A percentile compares a stretch with the other conserved stretches of the same genome.
Evolutionary conservation across 2,888 invertebrate genomes (phyloP).

Genomic region (Parnassius smintheus): DNA sequence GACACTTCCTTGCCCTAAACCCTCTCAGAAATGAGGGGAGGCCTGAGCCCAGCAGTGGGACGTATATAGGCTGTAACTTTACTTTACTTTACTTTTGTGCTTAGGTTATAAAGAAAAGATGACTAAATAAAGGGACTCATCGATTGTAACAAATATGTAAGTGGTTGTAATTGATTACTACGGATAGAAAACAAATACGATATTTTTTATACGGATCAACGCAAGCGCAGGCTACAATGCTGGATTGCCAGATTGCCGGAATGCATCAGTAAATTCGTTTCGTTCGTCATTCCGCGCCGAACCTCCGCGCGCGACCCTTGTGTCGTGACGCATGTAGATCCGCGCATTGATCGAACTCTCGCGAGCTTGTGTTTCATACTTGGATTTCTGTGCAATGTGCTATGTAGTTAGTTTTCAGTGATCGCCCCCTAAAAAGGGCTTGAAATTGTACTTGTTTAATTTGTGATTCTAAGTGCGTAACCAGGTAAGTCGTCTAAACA

Average conservation of each 20-base stretch:
- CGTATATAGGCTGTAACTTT: too few species aligned
- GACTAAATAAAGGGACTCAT: neutral
- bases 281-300: conserved; percentile 64
- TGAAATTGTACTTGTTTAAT: conserved; percentile 43
- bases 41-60: too few species aligned
- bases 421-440: conserved; percentile 57
- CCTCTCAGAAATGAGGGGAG: too few species aligned
- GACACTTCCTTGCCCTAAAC: too few species aligned
- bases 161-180: conserved; percentile 6
- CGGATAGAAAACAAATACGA: neutral
- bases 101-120: too few species aligned
- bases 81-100: too few species aligned
- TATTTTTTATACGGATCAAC: conserved; percentile 19
- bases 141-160: neutral
- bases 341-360: conserved; percentile 49
- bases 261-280: conserved; percentile 1
- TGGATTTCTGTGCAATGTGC: conserved; percentile 59
- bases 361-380: conserved; percentile 55
- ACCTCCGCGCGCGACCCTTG: conserved; percentile 70
- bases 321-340: conserved; percentile 68
- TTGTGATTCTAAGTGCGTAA: conserved; percentile 43
- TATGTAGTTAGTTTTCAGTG: conserved; percentile 67
- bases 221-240: conserved; percentile 37
- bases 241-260: conserved; percentile 15
- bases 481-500: conserved; percentile 46